Evolutionary conservation across 2,113 vertebrate genomes (phyloP).

Genomic region (Hiodon tergisus): DNA sequence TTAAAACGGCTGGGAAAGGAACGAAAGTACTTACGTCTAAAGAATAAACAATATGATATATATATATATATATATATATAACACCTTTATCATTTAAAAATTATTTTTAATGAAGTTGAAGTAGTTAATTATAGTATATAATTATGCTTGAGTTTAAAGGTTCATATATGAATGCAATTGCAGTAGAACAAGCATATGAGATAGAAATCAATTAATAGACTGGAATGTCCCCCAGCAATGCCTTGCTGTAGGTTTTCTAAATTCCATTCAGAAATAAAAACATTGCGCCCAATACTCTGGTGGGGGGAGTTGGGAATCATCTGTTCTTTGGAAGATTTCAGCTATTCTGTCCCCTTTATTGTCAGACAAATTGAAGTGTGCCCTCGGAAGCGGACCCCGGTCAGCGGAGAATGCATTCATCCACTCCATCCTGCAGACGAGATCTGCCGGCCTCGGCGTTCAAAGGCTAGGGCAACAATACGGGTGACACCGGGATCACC

Average conservation of each 20-base stretch:
- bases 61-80: no score
- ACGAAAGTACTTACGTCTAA: no score
- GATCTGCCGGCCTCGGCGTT: conserved; percentile 75
- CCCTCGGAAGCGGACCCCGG: conserved; percentile 72
- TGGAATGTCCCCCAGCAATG: no score
- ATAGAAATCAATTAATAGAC: no score
- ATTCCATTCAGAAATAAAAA: conserved; percentile 74
- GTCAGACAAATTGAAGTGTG: conserved; percentile 94
- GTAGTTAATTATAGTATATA: no score
- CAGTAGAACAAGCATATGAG: no score
- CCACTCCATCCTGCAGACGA: conserved; percentile 80
- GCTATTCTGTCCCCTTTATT: conserved; percentile 81
- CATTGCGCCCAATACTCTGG: conserved; percentile 54
- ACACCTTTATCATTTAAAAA: no score
- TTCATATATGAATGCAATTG: no score
- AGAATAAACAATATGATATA: no score
- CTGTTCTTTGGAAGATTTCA: conserved; percentile 72
- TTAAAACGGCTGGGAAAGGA: no score
- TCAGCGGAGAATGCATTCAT: conserved; percentile 78
- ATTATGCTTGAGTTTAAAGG: no score
- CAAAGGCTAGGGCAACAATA: conserved; percentile 91
- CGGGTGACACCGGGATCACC: conserved; percentile 88
- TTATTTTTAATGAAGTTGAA: no score
- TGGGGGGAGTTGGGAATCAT: conserved; percentile 50
- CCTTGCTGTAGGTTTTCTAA: conserved; percentile 31